Evolutionary conservation across 2,888 invertebrate genomes (phyloP).

Genomic region (Meghimatium bilineatum): DNA sequence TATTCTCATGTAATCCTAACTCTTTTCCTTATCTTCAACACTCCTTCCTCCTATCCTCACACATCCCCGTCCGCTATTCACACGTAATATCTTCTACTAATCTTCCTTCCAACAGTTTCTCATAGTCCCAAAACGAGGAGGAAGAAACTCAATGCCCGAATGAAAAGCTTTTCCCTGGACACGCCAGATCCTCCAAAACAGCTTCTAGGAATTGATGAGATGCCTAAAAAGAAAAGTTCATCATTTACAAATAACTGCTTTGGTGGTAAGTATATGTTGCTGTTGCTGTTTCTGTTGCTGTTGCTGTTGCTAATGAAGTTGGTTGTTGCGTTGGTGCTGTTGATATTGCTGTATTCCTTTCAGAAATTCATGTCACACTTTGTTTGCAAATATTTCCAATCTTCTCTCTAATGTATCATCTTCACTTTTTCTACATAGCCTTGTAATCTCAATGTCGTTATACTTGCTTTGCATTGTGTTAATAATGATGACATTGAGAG

Average conservation of each 20-base stretch:
- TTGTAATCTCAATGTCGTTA: too few species aligned
- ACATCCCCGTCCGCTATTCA: neutral
- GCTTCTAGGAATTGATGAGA: constrained; percentile 72
- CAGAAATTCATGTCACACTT: too few species aligned
- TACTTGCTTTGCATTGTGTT: too few species aligned
- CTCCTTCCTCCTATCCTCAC: too few species aligned
- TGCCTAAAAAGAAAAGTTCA: constrained; percentile 74
- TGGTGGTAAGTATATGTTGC: constrained; percentile 57
- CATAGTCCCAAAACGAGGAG: constrained; percentile 88
- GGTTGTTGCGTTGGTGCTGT: neutral
- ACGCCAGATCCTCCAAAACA: constrained; percentile 86
- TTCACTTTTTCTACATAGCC: too few species aligned
- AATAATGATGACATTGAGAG: too few species aligned
- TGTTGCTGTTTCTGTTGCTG: neutral
- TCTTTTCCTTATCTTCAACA: too few species aligned
- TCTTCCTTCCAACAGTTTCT: constrained; percentile 57
- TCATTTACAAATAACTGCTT: constrained; percentile 74
- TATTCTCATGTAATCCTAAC: too few species aligned
- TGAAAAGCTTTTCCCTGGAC: constrained; percentile 98
- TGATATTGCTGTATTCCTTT: neutral
- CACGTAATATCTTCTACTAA: neutral
- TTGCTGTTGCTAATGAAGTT: neutral
- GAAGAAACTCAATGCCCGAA: constrained; percentile 95
- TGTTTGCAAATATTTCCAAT: too few species aligned
- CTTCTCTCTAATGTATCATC: too few species aligned